Conservation (phyloP, 35 echinoderm and acorn worm genomes). For the Anneissia japonica region DNA sequence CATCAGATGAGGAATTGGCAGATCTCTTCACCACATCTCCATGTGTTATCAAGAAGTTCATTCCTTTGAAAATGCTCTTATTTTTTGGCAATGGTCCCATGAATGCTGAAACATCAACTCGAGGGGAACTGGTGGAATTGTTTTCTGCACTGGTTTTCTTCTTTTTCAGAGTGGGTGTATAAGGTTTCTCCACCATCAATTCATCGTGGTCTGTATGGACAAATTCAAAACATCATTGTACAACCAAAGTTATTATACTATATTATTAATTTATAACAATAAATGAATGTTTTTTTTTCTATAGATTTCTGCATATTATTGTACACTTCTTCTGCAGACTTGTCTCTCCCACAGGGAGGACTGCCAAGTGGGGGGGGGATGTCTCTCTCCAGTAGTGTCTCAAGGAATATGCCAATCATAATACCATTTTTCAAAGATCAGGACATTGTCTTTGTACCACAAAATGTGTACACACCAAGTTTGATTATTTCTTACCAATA, state of each 20-base stretch:
- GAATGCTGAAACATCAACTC: not conserved
- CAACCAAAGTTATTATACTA: too few species aligned
- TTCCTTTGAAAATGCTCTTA: slow-evolving; percentile 55
- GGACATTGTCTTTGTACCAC: slow-evolving; percentile 74
- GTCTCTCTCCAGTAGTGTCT: too few species aligned
- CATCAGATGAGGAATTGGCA: not conserved
- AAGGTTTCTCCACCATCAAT: not conserved
- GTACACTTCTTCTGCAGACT: too few species aligned
- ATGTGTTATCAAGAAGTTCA: slow-evolving; percentile 54
- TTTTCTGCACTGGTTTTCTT: too few species aligned
- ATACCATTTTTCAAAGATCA: slow-evolving; percentile 48
- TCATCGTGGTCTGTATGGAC: not conserved
- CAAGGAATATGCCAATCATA: too few species aligned
- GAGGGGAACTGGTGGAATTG: not conserved
- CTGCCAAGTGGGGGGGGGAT: too few species aligned
- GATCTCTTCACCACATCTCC: slow-evolving; percentile 23
- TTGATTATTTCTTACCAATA: slow-evolving; percentile 32
- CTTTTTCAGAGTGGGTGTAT: not conserved
- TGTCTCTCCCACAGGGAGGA: too few species aligned
- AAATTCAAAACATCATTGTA: too few species aligned
- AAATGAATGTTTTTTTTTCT: too few species aligned
- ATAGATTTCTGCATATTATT: too few species aligned
- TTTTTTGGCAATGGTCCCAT: slow-evolving; percentile 56
- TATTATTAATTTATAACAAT: too few species aligned
- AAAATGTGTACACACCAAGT: slow-evolving; percentile 60